A percentile compares a stretch with the other conserved stretches of the same genome.
Conservation (phyloP, 1,140 invertebrate genomes). For the Metaphire vulgaris region DNA sequence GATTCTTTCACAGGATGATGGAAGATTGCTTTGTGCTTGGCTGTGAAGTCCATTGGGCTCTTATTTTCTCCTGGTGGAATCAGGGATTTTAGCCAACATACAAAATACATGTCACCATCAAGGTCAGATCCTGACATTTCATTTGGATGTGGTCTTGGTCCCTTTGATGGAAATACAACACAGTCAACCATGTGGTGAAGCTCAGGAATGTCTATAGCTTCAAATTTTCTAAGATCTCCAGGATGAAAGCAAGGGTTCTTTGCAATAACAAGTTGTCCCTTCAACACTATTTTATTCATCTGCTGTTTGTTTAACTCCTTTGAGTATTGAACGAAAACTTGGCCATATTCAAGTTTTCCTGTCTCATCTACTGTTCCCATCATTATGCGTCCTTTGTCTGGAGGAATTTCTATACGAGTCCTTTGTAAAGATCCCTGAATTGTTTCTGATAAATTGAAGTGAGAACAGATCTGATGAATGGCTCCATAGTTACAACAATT, state of each 20-base stretch:
- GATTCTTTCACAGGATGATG: not conserved
- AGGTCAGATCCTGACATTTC: slow-evolving; percentile 53
- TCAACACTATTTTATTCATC: not conserved
- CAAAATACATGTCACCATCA: slow-evolving; percentile 51
- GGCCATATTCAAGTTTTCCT: not conserved
- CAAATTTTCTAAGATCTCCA: slow-evolving; percentile 51
- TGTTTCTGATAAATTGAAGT: not conserved
- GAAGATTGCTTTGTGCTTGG: not conserved
- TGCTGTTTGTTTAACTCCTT: not conserved
- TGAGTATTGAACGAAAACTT: not conserved
- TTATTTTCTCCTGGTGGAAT: not conserved
- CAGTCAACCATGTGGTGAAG: slow-evolving; percentile 49
- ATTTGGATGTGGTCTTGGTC: slow-evolving; percentile 50
- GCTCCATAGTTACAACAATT: not conserved
- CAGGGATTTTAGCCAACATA: slow-evolving; percentile 38
- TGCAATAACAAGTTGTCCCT: slow-evolving; percentile 32
- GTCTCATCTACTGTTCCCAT: not conserved
- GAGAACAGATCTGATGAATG: not conserved
- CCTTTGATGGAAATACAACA: slow-evolving; percentile 50
- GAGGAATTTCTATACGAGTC: not conserved
- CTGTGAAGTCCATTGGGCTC: not conserved
- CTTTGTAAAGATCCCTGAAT: not conserved
- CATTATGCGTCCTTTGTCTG: not conserved
- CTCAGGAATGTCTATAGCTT: slow-evolving; percentile 42
- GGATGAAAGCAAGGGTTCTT: slow-evolving; percentile 52